Evolutionary conservation across 2,888 invertebrate genomes (phyloP), one percentile per base, ranked within the genome.

Genomic region (Serripes groenlandicus): DNA sequence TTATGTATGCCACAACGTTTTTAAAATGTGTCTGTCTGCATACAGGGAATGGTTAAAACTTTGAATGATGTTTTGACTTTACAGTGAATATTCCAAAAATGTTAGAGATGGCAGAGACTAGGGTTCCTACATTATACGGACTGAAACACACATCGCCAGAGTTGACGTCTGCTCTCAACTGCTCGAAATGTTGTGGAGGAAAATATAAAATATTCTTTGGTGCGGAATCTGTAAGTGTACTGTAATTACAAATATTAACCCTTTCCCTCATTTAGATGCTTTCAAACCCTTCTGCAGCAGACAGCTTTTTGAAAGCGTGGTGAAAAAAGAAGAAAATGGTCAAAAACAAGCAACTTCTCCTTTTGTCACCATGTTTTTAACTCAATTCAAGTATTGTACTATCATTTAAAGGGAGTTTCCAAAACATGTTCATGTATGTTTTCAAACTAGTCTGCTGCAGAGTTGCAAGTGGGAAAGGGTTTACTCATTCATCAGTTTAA

Each of bases 51-150:
- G n/a, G n/a, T n/a, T n/a, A n/a, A n/a, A n/a, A n/a, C n/a, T n/a
- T n/a, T n/a, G n/a, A n/a, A n/a, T n/a, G n/a, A n/a, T n/a, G n/a
- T 28, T 35, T 26, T 70, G 52, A 54, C 21, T 21, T 70, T 54
- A 9, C 69, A 85, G 85, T 85, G 37, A 82, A 85, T 35, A 80
- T 85, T 9, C 77, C 82, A 7, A 49, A 54, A 28, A 64, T 75
- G 30, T 60, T 85, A 11, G 69, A 79, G 32, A 54, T 85, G 9
- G 85, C 82, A 18, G 94, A 95, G 0, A 93, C 95, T 78, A 74
- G 88, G 42, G 96, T 98, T 68, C 96, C 97, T 0, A 97, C 96
- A 71, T 97, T 98, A 91, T 96, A 96, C 81, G 98, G 98, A 1
- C 95, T 97, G 21, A 98, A 98, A 94, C 97, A 97, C 92, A 97